phyloP scores from a whole-genome alignment of 1,140 invertebrate species.

The Drosophila nebulosa region DNA sequence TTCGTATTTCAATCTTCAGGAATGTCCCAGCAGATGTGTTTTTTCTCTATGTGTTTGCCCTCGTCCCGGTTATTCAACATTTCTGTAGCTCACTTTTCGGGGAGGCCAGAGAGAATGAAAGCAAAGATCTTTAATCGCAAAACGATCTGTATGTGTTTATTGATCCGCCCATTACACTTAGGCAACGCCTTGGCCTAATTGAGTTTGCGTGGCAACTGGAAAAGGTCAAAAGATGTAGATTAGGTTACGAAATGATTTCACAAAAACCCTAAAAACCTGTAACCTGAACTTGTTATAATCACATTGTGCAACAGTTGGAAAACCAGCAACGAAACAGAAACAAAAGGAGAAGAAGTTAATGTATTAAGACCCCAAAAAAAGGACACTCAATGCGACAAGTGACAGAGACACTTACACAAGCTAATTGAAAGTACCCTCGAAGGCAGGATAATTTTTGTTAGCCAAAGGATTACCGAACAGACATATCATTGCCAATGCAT shows the following conservation, averaged over 20 bases:
- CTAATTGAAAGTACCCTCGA: too few relatives aligned
- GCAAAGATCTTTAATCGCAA: not conserved
- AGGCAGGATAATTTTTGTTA: too few relatives aligned
- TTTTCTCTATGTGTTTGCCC: too few relatives aligned
- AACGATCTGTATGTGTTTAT: not conserved
- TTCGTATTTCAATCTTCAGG: not conserved
- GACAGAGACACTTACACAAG: too few relatives aligned
- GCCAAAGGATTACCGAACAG: too few relatives aligned
- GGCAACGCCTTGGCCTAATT: not conserved
- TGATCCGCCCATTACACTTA: not conserved
- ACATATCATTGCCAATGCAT: too few relatives aligned
- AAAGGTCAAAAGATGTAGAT: not conserved
- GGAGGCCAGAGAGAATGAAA: not conserved
- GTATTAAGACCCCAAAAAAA: too few relatives aligned
- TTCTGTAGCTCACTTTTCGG: not conserved
- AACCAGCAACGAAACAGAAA: too few relatives aligned
- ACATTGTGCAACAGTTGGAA: not conserved
- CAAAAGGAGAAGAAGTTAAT: too few relatives aligned
- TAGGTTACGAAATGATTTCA: not conserved
- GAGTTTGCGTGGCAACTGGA: not conserved
- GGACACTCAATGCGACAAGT: too few relatives aligned
- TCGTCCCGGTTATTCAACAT: not conserved
- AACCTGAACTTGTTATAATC: not conserved
- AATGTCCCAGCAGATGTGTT: not conserved
- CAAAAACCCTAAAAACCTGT: not conserved